Percentiles rank a stretch among this genome's conserved stretches.
These are phyloP conservation scores for Apis mellifera DNA, from an alignment of 1,140 invertebrate species.

Conservation along the genomic window Amel_HAv3.1 CM009936.2:5226501-5227000, in stretches of 20 bases:
- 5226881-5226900: neutral
- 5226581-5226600: neutral
- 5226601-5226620: neutral
- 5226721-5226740: no score
- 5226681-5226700: neutral
- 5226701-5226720: neutral
- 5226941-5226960: neutral
- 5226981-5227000: neutral
- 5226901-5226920: conserved; percentile 21
- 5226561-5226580: neutral
- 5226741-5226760: neutral
- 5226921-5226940: neutral
- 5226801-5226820: conserved; percentile 29
- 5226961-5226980: neutral
- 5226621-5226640: neutral
- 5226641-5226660: neutral
- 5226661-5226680: neutral
- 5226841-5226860: conserved; percentile 23
- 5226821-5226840: conserved; percentile 41
- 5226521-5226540: no score
- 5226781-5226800: neutral
- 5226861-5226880: conserved; percentile 25
- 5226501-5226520: no score
- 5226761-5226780: neutral
- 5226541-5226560: no score